These are phyloP conservation scores for Hypsopygia costalis DNA, from an alignment of 2,888 invertebrate species.

Conservation along the genomic window DNA sequence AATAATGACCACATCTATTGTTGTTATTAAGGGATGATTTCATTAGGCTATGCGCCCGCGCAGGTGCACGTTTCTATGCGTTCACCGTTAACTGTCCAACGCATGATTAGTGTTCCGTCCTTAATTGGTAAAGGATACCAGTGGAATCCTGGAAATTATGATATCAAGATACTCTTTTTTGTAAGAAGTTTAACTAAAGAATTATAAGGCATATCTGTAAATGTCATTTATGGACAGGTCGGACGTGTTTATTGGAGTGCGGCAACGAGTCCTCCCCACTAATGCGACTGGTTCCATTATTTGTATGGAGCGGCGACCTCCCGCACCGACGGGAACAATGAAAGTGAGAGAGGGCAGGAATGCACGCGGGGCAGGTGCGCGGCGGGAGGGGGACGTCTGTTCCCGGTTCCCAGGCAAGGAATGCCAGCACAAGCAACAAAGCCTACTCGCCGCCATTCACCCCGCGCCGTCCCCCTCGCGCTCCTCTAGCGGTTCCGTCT, in stretches of 20 bases:
- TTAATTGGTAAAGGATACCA: slow-evolving; percentile 9
- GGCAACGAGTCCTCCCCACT: slow-evolving; percentile 52
- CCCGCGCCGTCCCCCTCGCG: slow-evolving; percentile 45
- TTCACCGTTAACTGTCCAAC: slow-evolving; percentile 49
- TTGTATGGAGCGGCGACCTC: slow-evolving; percentile 70
- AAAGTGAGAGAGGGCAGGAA: slow-evolving; percentile 79
- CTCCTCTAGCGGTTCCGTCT: slow-evolving; percentile 47
- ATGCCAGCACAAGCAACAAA: slow-evolving; percentile 77
- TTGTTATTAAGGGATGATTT: slow-evolving; percentile 70
- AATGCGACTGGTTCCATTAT: slow-evolving; percentile 67
- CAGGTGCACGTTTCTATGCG: slow-evolving; percentile 37
- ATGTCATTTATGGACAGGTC: slow-evolving; percentile 62
- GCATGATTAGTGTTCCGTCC: slow-evolving; percentile 14
- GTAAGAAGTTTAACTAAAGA: neutral
- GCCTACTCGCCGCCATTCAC: slow-evolving; percentile 75
- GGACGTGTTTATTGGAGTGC: slow-evolving; percentile 64
- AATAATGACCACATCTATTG: slow-evolving; percentile 61
- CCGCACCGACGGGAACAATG: slow-evolving; percentile 77
- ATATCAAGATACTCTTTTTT: slow-evolving; percentile 18
- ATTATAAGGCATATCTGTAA: slow-evolving; percentile 58
- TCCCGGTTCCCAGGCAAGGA: slow-evolving; percentile 79
- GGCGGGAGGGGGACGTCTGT: slow-evolving; percentile 39
- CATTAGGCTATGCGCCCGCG: slow-evolving; percentile 54
- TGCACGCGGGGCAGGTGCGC: slow-evolving; percentile 49
- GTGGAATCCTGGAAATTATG: slow-evolving; percentile 17